Evolutionary conservation across 2,888 invertebrate genomes (phyloP).

Genomic region (Caenorhabditis sp.): DNA sequence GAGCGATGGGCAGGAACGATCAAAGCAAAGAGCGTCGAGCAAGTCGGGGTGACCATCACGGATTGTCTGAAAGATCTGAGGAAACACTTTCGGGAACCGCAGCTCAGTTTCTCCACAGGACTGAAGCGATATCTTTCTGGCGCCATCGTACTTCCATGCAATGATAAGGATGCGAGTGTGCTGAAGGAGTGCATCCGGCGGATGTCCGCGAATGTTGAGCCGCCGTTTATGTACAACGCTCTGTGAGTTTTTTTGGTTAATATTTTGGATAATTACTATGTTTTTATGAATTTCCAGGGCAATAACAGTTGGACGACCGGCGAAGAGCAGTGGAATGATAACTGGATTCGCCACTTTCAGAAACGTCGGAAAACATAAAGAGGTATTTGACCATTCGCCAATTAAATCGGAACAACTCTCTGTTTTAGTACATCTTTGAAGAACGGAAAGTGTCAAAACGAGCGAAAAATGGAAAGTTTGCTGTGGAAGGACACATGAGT

Average conservation of each 20-base stretch:
- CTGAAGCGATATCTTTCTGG: constrained; percentile 71
- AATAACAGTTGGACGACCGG: constrained; percentile 61
- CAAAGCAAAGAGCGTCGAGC: constrained; percentile 19
- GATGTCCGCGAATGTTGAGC: constrained; percentile 43
- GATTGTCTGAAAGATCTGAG: constrained; percentile 59
- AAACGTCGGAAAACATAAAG: constrained; percentile 64
- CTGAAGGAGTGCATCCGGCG: constrained; percentile 64
- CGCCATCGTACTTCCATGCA: constrained; percentile 71
- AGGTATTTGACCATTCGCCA: constrained; percentile 29
- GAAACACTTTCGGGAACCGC: constrained; percentile 57
- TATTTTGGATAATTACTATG: neutral
- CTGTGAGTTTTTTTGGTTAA: constrained; percentile 66
- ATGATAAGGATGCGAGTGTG: constrained; percentile 52
- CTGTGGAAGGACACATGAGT: constrained; percentile 68
- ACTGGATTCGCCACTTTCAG: constrained; percentile 70
- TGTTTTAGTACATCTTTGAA: constrained; percentile 69
- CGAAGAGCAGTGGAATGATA: constrained; percentile 50
- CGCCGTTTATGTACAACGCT: constrained; percentile 60
- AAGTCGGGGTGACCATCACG: constrained; percentile 43
- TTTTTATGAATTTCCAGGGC: constrained; percentile 53
- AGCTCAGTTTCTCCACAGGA: constrained; percentile 65
- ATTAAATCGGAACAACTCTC: constrained; percentile 4
- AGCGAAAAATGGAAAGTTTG: constrained; percentile 71
- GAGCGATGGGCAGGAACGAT: constrained; percentile 50
- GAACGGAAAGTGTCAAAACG: constrained; percentile 61